Evolutionary conservation across 1,140 invertebrate species (phyloP).

Genomic region (Eriocheir sinensis): DNA sequence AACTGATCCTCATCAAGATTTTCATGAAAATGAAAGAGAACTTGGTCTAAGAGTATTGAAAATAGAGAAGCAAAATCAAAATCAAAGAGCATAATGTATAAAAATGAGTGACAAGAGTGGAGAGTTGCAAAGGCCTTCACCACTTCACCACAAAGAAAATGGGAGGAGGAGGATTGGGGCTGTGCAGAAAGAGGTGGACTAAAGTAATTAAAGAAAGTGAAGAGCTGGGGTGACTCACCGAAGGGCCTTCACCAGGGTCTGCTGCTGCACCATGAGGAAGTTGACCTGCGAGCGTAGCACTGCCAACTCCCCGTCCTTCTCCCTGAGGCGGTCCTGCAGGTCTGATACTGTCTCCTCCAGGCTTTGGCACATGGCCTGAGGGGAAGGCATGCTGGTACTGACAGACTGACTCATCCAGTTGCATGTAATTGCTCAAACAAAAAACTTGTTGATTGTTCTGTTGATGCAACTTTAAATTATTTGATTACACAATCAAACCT

Average conservation of each 20-base stretch:
- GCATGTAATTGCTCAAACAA: too few relatives aligned
- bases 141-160: neutral
- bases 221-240: constrained; percentile 31
- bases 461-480: too few relatives aligned
- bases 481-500: too few relatives aligned
- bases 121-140: neutral
- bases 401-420: too few relatives aligned
- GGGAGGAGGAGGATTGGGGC: neutral
- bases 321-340: constrained; percentile 55
- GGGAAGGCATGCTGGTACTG: too few relatives aligned
- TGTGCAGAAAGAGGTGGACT: neutral
- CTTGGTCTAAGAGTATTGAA: neutral
- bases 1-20: neutral
- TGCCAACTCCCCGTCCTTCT: constrained; percentile 65
- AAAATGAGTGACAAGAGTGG: neutral
- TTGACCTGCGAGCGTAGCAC: constrained; percentile 60
- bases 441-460: too few relatives aligned
- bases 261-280: constrained; percentile 68
- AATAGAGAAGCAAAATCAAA: neutral
- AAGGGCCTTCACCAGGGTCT: constrained; percentile 69
- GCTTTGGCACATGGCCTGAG: constrained; percentile 64
- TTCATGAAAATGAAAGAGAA: neutral
- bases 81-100: neutral
- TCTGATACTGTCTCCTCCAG: constrained; percentile 62
- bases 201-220: neutral